phyloP scores from a whole-genome alignment of 2,888 invertebrate genomes.

The Sussaba pulchella region DNA sequence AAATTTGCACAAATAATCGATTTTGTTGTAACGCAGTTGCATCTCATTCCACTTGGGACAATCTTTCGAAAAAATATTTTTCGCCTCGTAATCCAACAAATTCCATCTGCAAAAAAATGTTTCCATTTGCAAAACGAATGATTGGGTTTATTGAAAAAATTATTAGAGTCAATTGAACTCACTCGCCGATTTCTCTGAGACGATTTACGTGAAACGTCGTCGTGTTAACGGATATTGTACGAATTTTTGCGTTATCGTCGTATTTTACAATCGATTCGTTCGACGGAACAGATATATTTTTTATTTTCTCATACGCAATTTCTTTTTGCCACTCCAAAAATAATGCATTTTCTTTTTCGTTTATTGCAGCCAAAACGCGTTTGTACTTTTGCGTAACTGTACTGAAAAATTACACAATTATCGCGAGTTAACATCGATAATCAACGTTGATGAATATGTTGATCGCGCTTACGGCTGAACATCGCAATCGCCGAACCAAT shows the following conservation, averaged over 20 bases:
- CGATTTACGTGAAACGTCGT: conserved; percentile 49
- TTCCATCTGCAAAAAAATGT: conserved; percentile 65
- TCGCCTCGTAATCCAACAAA: conserved; percentile 65
- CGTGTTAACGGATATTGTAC: conserved; percentile 59
- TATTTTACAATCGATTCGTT: conserved; percentile 61
- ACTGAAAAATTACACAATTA: conserved; percentile 71
- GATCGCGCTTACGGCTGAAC: conserved; percentile 70
- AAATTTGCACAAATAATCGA: conserved; percentile 56
- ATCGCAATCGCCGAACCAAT: conserved; percentile 78
- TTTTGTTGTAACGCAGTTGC: conserved; percentile 61
- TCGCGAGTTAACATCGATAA: no score
- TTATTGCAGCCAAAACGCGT: conserved; percentile 65
- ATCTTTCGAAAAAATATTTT: conserved; percentile 61
- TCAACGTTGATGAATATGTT: conserved; percentile 18
- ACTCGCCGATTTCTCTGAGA: conserved; percentile 64
- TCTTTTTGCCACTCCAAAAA: conserved; percentile 66
- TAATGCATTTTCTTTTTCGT: conserved; percentile 60
- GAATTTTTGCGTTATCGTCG: conserved; percentile 19
- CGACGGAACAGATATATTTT: conserved; percentile 41
- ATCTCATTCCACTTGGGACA: conserved; percentile 59
- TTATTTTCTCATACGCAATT: conserved; percentile 40
- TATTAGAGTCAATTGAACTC: background rate
- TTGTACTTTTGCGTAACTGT: conserved; percentile 72
- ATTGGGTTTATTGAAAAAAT: no score
- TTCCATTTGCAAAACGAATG: conserved; percentile 66